phyloP scores from a whole-genome alignment of 2,888 invertebrate species.

The Cinara cedri region DNA sequence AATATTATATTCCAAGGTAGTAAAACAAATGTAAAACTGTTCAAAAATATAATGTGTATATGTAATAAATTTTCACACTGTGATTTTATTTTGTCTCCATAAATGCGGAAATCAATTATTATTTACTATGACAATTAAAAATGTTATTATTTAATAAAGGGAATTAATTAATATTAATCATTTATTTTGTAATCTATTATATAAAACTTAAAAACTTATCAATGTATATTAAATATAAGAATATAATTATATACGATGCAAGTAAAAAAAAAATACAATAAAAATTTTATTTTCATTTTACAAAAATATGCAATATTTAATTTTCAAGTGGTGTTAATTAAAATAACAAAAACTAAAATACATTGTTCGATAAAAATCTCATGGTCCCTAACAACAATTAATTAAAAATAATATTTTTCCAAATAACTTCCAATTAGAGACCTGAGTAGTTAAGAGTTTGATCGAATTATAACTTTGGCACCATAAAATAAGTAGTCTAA shows the following conservation, averaged over 20 bases:
- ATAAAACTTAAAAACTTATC: background rate
- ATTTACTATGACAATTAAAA: conserved; percentile 21
- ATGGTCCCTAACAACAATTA: conserved; percentile 20
- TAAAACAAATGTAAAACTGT: background rate
- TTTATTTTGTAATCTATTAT: conserved; percentile 15
- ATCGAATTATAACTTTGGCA: conserved; percentile 53
- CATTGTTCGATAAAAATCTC: conserved; percentile 37
- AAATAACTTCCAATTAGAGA: conserved; percentile 7
- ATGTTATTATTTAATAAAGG: conserved; percentile 11
- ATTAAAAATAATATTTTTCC: conserved; percentile 4
- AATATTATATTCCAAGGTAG: conserved; percentile 1
- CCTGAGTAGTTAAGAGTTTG: background rate
- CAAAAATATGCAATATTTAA: conserved; percentile 35
- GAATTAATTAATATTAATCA: too few species aligned
- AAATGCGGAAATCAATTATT: conserved; percentile 24
- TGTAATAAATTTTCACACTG: conserved; percentile 20
- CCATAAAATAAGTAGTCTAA: conserved; percentile 35
- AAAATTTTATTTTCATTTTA: conserved; percentile 14
- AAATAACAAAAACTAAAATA: conserved; percentile 27
- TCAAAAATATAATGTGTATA: conserved; percentile 17
- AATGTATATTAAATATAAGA: conserved; percentile 11
- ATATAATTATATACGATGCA: conserved; percentile 10
- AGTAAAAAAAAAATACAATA: conserved; percentile 33
- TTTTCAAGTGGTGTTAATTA: conserved; percentile 34
- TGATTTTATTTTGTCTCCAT: background rate